Evolutionary conservation across 2,797 vertebrate genomes (phyloP).

Genomic region (Monodelphis domestica): DNA sequence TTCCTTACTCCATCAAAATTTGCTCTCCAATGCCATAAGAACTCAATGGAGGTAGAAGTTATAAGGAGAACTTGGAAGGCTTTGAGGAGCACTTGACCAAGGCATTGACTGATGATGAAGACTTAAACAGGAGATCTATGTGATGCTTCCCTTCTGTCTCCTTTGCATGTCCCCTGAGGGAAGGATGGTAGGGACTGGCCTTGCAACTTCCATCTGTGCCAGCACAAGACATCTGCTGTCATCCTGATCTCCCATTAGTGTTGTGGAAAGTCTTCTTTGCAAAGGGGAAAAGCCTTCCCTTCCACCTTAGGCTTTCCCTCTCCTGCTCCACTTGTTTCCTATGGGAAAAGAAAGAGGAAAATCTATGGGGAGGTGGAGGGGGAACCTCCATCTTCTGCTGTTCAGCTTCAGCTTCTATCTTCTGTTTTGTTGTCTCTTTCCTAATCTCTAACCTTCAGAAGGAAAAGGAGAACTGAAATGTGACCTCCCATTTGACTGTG

Average conservation of each 20-base stretch:
- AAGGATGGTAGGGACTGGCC: background rate
- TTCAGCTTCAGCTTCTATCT: background rate
- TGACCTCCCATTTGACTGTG: background rate
- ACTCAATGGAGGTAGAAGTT: background rate
- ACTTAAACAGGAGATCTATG: background rate
- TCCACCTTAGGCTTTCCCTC: background rate
- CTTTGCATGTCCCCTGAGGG: background rate
- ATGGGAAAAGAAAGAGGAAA: background rate
- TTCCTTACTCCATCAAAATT: background rate
- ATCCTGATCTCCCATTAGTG: background rate
- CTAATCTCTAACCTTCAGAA: background rate
- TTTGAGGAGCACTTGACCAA: background rate
- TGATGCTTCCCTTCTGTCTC: background rate
- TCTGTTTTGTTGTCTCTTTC: background rate
- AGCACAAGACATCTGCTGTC: background rate
- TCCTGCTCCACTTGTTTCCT: background rate
- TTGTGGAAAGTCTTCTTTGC: background rate
- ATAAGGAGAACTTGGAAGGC: background rate
- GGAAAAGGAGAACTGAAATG: background rate
- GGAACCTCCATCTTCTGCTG: background rate
- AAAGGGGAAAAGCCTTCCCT: background rate
- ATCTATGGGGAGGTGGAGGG: background rate
- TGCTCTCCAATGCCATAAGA: background rate
- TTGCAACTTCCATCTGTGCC: background rate
- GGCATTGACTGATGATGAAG: background rate